Evolutionary conservation across 2,113 vertebrate genomes (phyloP).

Genomic region (Felis catus): DNA sequence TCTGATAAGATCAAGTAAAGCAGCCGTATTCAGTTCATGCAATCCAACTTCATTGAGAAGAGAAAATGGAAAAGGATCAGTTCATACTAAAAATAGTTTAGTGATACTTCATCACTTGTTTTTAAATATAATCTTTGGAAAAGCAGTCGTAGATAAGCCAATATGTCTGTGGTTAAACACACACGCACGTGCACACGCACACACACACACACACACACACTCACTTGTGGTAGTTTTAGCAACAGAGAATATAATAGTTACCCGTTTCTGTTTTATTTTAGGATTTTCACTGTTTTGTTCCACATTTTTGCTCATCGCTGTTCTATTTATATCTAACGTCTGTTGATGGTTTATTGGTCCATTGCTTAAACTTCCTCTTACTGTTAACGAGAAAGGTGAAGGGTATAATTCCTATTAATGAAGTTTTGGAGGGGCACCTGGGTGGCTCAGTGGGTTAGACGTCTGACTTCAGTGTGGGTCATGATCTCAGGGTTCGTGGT

Average conservation of each 20-base stretch:
- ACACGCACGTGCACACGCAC: rapidly evolving
- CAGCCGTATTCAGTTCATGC: not conserved
- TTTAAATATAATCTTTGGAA: slow-evolving; percentile 35
- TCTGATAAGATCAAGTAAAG: slow-evolving; percentile 17
- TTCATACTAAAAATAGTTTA: not conserved
- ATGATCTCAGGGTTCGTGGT: too few relatives aligned
- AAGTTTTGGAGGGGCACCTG: too few relatives aligned
- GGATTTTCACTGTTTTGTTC: not conserved
- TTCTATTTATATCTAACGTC: not conserved
- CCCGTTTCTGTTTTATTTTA: not conserved
- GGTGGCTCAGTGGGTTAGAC: too few relatives aligned
- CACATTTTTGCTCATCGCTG: not conserved
- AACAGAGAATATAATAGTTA: not conserved
- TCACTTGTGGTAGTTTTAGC: not conserved
- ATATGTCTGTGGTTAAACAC: not conserved
- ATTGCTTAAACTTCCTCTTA: not conserved
- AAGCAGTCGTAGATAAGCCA: not conserved
- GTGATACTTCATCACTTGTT: not conserved
- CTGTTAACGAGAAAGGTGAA: not conserved
- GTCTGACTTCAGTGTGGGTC: too few relatives aligned
- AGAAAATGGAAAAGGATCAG: slow-evolving; percentile 2
- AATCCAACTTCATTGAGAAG: not conserved
- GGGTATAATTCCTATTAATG: not conserved
- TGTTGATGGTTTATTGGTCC: not conserved
- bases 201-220: not conserved